These are phyloP conservation scores for human DNA, from an alignment of 2,113 vertebrate species.

Conservation along the genomic window GRCh38 chr20:22771501-22772000, in stretches of 20 bases:
- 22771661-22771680: not conserved
- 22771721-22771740: not conserved
- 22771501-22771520: not conserved
- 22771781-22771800: not conserved
- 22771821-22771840: not conserved
- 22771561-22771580: not conserved
- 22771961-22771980: rapidly evolving
- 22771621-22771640: not conserved
- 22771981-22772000: not conserved
- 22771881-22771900: rapidly evolving
- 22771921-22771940: not conserved
- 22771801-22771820: not conserved
- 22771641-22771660: not conserved
- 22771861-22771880: not conserved
- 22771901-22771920: not conserved
- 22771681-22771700: not conserved
- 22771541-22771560: not conserved
- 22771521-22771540: not conserved
- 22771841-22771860: not conserved
- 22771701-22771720: not conserved
- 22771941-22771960: not conserved
- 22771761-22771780: not conserved
- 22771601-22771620: not conserved
- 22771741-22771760: not conserved
- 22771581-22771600: not conserved